Evolutionary conservation across 1,140 invertebrate genomes (phyloP), one percentile per base, ranked within the genome.

Genomic region (Drosophila navojoa): DNA sequence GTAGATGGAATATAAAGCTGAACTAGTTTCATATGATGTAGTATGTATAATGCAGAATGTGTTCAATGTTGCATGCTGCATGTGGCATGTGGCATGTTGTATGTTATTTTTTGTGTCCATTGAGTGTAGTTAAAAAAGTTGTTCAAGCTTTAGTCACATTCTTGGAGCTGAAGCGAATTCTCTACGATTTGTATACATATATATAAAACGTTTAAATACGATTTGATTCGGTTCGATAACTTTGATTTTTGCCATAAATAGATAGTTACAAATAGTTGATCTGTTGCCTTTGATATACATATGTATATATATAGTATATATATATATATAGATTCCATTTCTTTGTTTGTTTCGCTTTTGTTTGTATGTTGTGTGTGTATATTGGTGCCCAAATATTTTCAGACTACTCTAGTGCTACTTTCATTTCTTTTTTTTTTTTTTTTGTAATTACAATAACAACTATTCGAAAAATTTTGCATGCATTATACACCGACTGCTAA

Each of bases 381-480:
- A 86, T 86, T 86, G 82, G 82, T 87, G 84, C 84, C 84, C 82
- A 87, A 82, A 87, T 82, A 89, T 74, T 68, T 82, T 82, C 76
- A 72, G 69, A 85, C 77, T 86, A 87, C 79, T 49, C 82, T 89
- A 87, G 82, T 66, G 67, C 79, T 87, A 85, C 79, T 52, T 60
- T 52, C 11, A 1, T 32, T 32, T 32, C 6, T 32, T 32, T 9
- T 32, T 32, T 19, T 19, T 19, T 19, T 22, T 22, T 22, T 9
- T 32, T 10, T 0, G 63, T 79, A 86, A 86, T 77, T 82, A 74
- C 71, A 82, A 76, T 71, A 73, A 79, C 84, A 72, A 76, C 52
- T 69, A 60, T 54, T 47, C 27, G 53, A 60, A 9, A 38, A 62
- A 73, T 61, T 38, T 44, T 54, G 22, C 68, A 75, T 71, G 68